Evolutionary conservation across 53 echinoderm and acorn worm genomes (phyloP), one percentile per base, ranked within the genome.

Genomic region (Holothuria leucospilota): DNA sequence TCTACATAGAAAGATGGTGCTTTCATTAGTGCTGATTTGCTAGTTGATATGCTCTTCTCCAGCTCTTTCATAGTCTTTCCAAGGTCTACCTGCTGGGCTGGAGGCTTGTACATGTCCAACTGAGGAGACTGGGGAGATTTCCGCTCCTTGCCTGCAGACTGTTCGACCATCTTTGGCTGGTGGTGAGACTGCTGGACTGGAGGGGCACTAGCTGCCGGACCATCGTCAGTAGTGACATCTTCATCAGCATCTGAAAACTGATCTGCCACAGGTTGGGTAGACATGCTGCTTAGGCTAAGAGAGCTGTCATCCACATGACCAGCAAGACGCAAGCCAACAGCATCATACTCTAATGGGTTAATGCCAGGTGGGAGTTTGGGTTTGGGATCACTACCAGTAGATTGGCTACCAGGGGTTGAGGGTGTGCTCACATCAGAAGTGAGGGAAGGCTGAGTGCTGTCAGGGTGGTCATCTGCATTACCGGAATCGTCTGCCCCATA

Each of bases 231-330:
- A n/a, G 52, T 59, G 7, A 2, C 77, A 60, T 89, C 91, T 39
- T 96, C 96, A 20, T 94, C 94, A 25, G 96, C 96, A 79, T 96
- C 96, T 66, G 96, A 96, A 68, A 96, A 96, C 88, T 96, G 96
- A 81, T 96, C 96, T 68, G 91, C 94, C 88, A 94, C 96, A 46
- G 82, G 82, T 30, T 92, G 89, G 6, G 78, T 51, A 34, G 89
- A 89, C 71, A 89, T 78, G 62, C 84, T 91, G 61, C 90, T 93
- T 7, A 93, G 56, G 51, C 87, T 91, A 38, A 94, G 81, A 29
- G 93, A 93, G 72, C 93, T 96, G 77, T 96, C 96, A 69, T 86
- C 90, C 51, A 90, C 82, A 72, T 94, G 96, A 10, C 90, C 96
- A 7, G 96, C 96, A 38, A 96, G 91, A 16, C 96, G 93, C 14